Conservation (phyloP, 2,797 vertebrate species). For the Parotocinclus haroldoi region DNA sequence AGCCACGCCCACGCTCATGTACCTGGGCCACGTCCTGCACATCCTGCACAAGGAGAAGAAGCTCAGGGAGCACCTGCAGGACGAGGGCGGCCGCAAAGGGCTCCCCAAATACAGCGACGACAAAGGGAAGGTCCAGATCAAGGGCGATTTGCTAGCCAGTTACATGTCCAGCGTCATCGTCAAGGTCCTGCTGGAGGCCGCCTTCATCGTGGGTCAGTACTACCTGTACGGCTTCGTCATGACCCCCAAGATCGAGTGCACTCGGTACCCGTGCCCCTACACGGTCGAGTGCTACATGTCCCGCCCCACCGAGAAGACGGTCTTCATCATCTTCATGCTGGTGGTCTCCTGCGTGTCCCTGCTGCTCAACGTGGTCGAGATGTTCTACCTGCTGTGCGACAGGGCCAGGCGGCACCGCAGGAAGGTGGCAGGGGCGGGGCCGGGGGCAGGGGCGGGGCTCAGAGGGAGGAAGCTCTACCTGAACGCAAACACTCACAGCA, state of each 20-base stretch:
- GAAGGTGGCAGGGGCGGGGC: neutral
- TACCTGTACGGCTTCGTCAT: constrained; percentile 83
- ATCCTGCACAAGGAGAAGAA: constrained; percentile 91
- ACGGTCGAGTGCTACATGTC: constrained; percentile 95
- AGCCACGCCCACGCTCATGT: constrained; percentile 85
- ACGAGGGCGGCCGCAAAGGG: constrained; percentile 9
- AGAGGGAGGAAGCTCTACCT: too few relatives aligned
- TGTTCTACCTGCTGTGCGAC: constrained; percentile 84
- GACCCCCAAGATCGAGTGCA: constrained; percentile 79
- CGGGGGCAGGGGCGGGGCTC: neutral
- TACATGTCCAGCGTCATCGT: constrained; percentile 87
- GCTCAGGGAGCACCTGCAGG: constrained; percentile 72
- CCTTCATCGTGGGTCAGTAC: constrained; percentile 80
- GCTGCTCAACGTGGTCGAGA: constrained; percentile 84
- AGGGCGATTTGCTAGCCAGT: constrained; percentile 84
- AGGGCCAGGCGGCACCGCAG: constrained; percentile 55
- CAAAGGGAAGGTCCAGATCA: constrained; percentile 82
- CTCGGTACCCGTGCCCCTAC: constrained; percentile 83
- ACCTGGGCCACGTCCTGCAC: constrained; percentile 88
- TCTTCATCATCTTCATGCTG: constrained; percentile 97
- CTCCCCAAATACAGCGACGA: constrained; percentile 64
- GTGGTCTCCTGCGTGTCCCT: constrained; percentile 84
- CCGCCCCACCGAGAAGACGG: constrained; percentile 92
- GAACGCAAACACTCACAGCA: neutral
- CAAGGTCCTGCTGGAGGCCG: constrained; percentile 86